Evolutionary conservation across 2,113 vertebrate species (phyloP), one percentile per base, ranked within the genome.

Genomic region (Rallus limicola): DNA sequence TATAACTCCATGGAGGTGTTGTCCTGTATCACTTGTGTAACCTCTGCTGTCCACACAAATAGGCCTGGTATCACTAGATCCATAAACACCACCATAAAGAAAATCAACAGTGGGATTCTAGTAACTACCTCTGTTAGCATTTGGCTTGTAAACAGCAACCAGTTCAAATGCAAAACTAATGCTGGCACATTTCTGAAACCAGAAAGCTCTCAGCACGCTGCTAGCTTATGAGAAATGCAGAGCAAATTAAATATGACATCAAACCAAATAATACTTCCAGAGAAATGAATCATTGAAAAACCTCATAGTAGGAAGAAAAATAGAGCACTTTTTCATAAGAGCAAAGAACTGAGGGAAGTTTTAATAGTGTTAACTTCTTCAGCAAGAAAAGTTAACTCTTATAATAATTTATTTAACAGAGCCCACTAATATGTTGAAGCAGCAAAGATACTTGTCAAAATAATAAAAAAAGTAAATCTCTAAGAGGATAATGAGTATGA

Each of bases 241-340:
- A 75, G 80, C 38, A 94, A 93, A 90, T 86, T 86, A 96, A 81
- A 64, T 70, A 84, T 68, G 83, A 96, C 69, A 79, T 79, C 88
- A 96, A 97, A 91, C 62, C 80, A 7, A 84, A 8, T n/a, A 84
- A 86, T 33, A 69, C 21, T 71, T 92, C 76, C 34, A 82, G 83
- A 93, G 44, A 91, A 86, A 75, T 82, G 72, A 92, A 86, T 95
- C 70, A 93, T 31, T 82, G 86, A 48, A 91, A 92, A 93, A 62
- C 17, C 40, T 65, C 62, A 63, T 6, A 88, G n/a, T 5, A 60
- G 52, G 65, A 53, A 82, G 59, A 19, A 90, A 90, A 90, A 31
- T 3, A 75, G 33, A 92, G 52, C 56, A 8, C 2, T 84, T 92
- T 59, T 62, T 86, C 9, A 2, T 69, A 40, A 36, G 11, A 20